Evolutionary conservation across 2,888 invertebrate genomes (phyloP).

Genomic region (Acanthoscelides obtectus): DNA sequence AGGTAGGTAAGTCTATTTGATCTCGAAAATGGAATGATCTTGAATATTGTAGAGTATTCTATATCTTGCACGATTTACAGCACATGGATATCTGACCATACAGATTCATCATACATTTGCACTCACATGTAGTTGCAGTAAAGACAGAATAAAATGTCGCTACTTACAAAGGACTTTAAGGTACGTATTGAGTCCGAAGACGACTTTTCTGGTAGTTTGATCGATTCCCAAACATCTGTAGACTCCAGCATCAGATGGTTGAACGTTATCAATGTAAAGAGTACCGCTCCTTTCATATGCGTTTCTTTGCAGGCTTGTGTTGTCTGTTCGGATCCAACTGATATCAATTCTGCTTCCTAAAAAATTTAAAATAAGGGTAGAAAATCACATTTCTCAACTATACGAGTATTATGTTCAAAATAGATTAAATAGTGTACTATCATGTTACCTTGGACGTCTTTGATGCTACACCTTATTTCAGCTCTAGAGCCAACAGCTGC

Average conservation of each 20-base stretch:
- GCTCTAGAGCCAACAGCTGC: conserved; percentile 57
- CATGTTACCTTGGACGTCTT: conserved; percentile 30
- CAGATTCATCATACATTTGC: neutral
- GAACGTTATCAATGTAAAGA: conserved; percentile 56
- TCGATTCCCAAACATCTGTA: conserved; percentile 68
- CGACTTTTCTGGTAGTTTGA: conserved; percentile 47
- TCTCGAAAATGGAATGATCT: no score
- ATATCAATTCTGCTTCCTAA: conserved; percentile 35
- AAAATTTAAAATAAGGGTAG: conserved; percentile 4
- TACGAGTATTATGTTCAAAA: no score
- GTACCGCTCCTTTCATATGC: conserved; percentile 51
- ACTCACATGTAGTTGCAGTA: conserved; percentile 15
- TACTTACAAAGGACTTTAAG: conserved; percentile 56
- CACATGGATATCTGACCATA: neutral
- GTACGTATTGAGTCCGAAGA: conserved; percentile 55
- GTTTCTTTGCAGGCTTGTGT: conserved; percentile 57
- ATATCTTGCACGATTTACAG: neutral
- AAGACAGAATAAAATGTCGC: neutral
- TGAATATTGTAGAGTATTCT: neutral
- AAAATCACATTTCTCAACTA: no score
- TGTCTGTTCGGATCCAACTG: conserved; percentile 70
- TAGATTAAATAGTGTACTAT: no score
- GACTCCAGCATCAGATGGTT: conserved; percentile 62
- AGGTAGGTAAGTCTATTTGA: no score
- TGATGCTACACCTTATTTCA: conserved; percentile 55